These are phyloP conservation scores for Brassicogethes aeneus DNA, from an alignment of 2,888 invertebrate genomes.

Conservation along the genomic window DNA sequence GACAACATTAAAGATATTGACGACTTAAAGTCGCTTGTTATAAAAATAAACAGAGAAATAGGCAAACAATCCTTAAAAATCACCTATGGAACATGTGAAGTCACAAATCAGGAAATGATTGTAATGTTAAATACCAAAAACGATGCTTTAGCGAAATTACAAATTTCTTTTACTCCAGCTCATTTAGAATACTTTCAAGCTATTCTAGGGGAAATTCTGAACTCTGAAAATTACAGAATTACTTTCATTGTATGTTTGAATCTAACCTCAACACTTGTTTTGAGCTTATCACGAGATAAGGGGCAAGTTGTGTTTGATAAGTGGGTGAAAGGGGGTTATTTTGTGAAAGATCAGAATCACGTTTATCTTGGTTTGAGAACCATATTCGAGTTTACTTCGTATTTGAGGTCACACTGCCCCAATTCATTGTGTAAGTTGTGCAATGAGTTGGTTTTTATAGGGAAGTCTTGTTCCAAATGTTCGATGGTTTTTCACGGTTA, in stretches of 20 bases:
- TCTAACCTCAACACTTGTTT: conserved; percentile 25
- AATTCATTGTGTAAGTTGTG: conserved; percentile 30
- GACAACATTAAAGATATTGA: conserved; percentile 14
- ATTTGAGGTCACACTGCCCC: conserved; percentile 25
- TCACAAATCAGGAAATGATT: conserved; percentile 25
- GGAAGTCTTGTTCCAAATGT: conserved; percentile 5
- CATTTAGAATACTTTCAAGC: conserved; percentile 33
- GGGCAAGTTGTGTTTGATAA: conserved; percentile 26
- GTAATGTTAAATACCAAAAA: conserved; percentile 29
- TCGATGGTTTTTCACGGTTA: conserved; percentile 5
- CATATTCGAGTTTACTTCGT: conserved; percentile 31
- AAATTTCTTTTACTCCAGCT: conserved; percentile 22
- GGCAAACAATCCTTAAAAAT: conserved; percentile 28
- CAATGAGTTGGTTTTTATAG: conserved; percentile 31
- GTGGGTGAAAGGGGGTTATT: conserved; percentile 29
- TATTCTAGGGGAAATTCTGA: conserved; percentile 29
- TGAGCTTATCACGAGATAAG: conserved; percentile 21
- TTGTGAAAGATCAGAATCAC: conserved; percentile 21
- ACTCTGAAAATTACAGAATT: conserved; percentile 24
- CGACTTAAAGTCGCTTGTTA: conserved; percentile 22
- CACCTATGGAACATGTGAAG: conserved; percentile 26
- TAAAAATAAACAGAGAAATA: conserved; percentile 29
- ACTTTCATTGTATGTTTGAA: conserved; percentile 26
- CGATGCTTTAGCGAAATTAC: conserved; percentile 28
- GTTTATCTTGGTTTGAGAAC: conserved; percentile 30